These are phyloP conservation scores for Malurus alboscapulatus DNA, from an alignment of 2,113 vertebrate species.

Conservation along the genomic window DNA sequence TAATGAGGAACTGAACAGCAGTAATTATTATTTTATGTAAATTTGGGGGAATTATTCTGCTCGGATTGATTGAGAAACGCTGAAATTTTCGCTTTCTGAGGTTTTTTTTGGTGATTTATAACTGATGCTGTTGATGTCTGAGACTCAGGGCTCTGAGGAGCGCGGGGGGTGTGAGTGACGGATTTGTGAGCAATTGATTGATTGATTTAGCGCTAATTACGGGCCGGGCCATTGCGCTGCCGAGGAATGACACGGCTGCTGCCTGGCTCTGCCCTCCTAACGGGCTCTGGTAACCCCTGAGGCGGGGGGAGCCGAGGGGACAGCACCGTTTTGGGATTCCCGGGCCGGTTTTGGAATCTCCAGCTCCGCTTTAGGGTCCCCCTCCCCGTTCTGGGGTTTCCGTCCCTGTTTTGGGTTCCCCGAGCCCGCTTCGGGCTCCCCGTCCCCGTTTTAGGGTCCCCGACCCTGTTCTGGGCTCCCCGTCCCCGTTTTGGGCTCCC, in stretches of 20 bases:
- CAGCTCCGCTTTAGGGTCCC: not conserved
- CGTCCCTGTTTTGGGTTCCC: no score
- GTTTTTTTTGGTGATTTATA: not conserved
- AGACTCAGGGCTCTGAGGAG: accelerated
- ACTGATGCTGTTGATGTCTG: accelerated
- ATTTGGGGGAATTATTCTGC: not conserved
- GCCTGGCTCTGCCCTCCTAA: not conserved
- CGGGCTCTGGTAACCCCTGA: not conserved
- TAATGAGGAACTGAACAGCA: not conserved
- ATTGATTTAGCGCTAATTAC: slow-evolving; percentile 32
- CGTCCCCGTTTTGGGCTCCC: no score
- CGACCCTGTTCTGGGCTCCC: no score
- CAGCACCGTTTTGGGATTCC: not conserved
- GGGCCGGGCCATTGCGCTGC: not conserved
- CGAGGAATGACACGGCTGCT: not conserved
- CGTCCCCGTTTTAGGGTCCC: not conserved
- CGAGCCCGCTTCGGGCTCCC: no score
- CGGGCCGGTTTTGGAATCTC: not conserved
- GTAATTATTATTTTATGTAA: not conserved
- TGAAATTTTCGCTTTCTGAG: not conserved
- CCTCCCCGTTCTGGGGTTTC: not conserved
- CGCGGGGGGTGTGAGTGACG: not conserved
- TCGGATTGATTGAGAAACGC: not conserved
- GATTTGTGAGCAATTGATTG: not conserved
- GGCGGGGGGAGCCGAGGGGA: not conserved